Conservation (phyloP, 2,888 invertebrate species). For the Tenodera sinensis region DNA sequence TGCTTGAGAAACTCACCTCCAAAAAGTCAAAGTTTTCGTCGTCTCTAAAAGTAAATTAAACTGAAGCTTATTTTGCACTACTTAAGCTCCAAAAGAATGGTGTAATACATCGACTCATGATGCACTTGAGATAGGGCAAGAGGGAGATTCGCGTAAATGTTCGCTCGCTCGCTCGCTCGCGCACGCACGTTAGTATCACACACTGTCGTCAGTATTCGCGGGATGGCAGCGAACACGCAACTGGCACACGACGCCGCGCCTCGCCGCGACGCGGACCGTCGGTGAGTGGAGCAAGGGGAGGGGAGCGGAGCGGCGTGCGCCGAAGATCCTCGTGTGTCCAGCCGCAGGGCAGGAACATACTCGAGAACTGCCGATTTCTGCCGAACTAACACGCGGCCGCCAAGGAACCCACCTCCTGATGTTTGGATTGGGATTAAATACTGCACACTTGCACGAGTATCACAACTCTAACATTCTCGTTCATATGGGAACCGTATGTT, state of each 20-base stretch:
- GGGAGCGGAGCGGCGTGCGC: not conserved
- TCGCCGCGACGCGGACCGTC: not conserved
- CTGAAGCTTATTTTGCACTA: not conserved
- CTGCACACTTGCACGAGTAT: too few relatives aligned
- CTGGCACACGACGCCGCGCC: not conserved
- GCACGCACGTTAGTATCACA: not conserved
- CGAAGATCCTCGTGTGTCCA: not conserved
- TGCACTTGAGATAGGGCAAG: not conserved
- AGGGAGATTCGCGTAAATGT: not conserved
- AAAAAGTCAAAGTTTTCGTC: not conserved
- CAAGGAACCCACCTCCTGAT: not conserved
- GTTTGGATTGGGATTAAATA: not conserved
- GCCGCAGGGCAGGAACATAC: not conserved
- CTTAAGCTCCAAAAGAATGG: not conserved
- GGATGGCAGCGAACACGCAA: not conserved
- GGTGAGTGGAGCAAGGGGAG: not conserved
- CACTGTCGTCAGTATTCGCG: not conserved
- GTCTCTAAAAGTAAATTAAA: not conserved
- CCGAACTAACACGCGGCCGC: not conserved
- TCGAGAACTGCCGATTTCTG: conserved; percentile 1
- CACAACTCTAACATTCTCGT: too few relatives aligned
- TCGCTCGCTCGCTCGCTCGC: too few relatives aligned
- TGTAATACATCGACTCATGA: not conserved
- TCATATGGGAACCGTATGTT: too few relatives aligned
- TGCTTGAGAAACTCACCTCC: not conserved